Evolutionary conservation across 1,140 invertebrate species (phyloP).

Genomic region (Helicoverpa zea): DNA sequence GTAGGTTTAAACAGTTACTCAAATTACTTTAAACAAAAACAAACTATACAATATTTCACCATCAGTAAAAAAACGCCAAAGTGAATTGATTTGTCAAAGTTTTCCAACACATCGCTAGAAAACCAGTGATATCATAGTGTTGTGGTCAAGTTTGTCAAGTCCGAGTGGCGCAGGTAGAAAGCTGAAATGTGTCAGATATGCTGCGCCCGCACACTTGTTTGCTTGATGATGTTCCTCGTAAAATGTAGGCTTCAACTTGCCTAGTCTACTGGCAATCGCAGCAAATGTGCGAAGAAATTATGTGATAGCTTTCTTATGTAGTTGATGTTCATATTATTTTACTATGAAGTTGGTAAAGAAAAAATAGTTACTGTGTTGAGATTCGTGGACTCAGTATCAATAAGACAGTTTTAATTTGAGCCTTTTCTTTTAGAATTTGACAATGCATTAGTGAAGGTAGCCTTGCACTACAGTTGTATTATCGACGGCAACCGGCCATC

Average conservation of each 20-base stretch:
- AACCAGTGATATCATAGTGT: constrained; percentile 10
- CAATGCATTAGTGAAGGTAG: no score
- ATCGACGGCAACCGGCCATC: no score
- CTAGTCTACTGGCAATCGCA: neutral
- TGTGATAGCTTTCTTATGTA: neutral
- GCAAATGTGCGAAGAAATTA: constrained; percentile 17
- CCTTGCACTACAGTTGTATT: no score
- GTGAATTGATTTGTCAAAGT: constrained; percentile 3
- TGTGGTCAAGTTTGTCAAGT: constrained; percentile 34
- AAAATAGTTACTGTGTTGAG: no score
- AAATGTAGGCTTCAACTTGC: constrained; percentile 22
- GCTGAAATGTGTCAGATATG: constrained; percentile 38
- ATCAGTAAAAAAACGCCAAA: neutral
- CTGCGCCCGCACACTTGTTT: constrained; percentile 27
- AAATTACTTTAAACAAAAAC: neutral
- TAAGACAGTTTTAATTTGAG: no score
- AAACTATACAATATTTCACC: neutral
- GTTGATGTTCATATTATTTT: neutral
- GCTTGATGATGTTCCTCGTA: constrained; percentile 30
- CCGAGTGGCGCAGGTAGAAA: constrained; percentile 15
- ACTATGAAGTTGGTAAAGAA: no score
- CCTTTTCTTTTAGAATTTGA: no score
- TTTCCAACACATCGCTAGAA: constrained; percentile 6
- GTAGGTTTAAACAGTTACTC: no score
- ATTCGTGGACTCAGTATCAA: no score